Base-by-base conservation (phyloP, 2,797 vertebrate genomes). In the Phataginus tetradactyla region DNA sequence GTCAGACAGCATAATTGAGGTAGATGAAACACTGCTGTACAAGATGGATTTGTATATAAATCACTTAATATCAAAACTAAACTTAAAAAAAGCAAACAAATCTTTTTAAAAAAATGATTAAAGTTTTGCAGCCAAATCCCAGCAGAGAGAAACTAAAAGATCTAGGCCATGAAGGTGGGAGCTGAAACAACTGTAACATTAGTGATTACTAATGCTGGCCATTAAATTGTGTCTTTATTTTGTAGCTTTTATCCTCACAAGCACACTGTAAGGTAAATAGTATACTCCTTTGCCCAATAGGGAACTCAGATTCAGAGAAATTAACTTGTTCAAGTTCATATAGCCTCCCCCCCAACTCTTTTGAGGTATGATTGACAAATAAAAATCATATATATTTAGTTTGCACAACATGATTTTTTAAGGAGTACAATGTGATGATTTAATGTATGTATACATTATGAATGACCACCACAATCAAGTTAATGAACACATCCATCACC, bases 41-140 rank as follows among this genome's bases (percentile, higher is more conserved):
- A 71, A 64, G n/a, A 86, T 1, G 45, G 55, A 95, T 61, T 81
- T 77, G 9, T 93, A 3, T 75, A 49, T 90, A 86, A 92, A 84
- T 66, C 89, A 84, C 59, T 66, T 85, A 39, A 92, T 72, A 78
- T 72, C 27, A 90, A 91, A 63, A 81, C 81, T 87, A 64, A 78
- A 68, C n/a, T 51, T 77, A 69, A 42, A 66, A 86, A 79, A 51
- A 14, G 53, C 91, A 75, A 6, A 23, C n/a, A 42, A 45, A 75
- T 77, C 27, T 59, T 20, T 90, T 83, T 74, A 94, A 15, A 64
- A 8, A 86, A 86, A 91, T 21, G 51, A 75, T 57, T 88, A 57
- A 96, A 91, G 72, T 53, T 83, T 51, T n/a, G n/a, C n/a, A 83
- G 42, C 68, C 59, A 90, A 94, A 90, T 61, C 6, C 23, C 86